Base-by-base conservation (phyloP, 2,888 invertebrate species). In the Platycheirus rosarum region DNA sequence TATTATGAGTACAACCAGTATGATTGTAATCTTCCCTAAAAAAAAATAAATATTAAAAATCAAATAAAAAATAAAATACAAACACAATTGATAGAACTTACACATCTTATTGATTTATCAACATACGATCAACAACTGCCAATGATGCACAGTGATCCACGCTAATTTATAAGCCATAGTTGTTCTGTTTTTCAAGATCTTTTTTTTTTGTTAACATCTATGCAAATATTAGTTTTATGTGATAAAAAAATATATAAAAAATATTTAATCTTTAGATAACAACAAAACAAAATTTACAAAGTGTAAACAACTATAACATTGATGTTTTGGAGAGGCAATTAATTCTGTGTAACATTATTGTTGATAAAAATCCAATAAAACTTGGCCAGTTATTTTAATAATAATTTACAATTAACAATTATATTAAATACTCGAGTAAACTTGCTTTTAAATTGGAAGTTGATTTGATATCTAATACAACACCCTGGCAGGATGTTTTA, bases 141-240 rank as follows among this genome's bases (percentile, higher is more conserved):
- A 57, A 20, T 37, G n/a, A 23, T 55, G 40, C 40, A 62, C 62
- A 40, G 18, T 18, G 14, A 26, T 55, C 46, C 32, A 62, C 75
- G 32, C 7, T 37, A 18, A 20, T 60, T 68, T 75, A 62, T 68
- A 75, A 32, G 7, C 14, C 35, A 13, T 63, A 20, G 32, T 18
- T 3, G 14, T 8, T 5, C 16, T 18, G n/a, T 8, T 32, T 32
- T 46, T 55, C 16, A 26, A 35, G 2, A n/a, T n/a, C n/a, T n/a
- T 6, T 11, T 32, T 57, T 18, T 40, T n/a, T 20, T 16, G 23
- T 18, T 42, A 70, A 13, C 20, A 42, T n/a, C 7, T 11, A 18
- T 44, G 7, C 26, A 53, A 63, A 63, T 29, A 49, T 40, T 49
- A 1, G 11, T 13, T 55, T 35, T 2, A n/a, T n/a, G n/a, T n/a